Percentiles rank a stretch among this genome's conserved stretches.
These are phyloP conservation scores for Micromys minutus DNA, from an alignment of 2,113 vertebrate genomes.

Conservation along the genomic window DNA sequence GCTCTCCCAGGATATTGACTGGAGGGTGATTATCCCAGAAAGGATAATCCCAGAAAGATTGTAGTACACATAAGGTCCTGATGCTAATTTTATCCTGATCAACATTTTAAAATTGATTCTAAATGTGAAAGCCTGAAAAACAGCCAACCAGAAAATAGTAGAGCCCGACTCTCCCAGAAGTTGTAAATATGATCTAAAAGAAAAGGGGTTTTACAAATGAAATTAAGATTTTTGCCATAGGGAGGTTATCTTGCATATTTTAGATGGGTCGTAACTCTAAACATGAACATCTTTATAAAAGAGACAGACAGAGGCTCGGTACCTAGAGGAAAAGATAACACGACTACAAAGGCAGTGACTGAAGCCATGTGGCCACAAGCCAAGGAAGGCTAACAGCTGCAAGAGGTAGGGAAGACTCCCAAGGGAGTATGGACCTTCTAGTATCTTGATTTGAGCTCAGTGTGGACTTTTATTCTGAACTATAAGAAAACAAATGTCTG, in stretches of 20 bases:
- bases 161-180: neutral
- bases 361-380: neutral
- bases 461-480: neutral
- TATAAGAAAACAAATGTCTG: neutral
- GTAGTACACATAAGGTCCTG: neutral
- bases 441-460: neutral
- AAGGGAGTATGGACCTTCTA: too few relatives aligned
- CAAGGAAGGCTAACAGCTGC: neutral
- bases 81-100: constrained; percentile 1
- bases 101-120: neutral
- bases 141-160: neutral
- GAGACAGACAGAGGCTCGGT: neutral
- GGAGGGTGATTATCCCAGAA: neutral
- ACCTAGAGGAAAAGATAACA: neutral
- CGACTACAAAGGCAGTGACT: neutral
- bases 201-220: neutral
- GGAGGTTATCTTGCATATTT: neutral
- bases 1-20: neutral
- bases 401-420: neutral
- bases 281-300: neutral
- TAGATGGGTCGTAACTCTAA: neutral
- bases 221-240: neutral
- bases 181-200: neutral
- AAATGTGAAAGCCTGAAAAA: neutral
- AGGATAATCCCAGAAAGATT: too few relatives aligned